Percentiles rank a stretch among this genome's conserved stretches.
phyloP scores from a whole-genome alignment of 2,797 vertebrate genomes.

The Pitangus sulphuratus region DNA sequence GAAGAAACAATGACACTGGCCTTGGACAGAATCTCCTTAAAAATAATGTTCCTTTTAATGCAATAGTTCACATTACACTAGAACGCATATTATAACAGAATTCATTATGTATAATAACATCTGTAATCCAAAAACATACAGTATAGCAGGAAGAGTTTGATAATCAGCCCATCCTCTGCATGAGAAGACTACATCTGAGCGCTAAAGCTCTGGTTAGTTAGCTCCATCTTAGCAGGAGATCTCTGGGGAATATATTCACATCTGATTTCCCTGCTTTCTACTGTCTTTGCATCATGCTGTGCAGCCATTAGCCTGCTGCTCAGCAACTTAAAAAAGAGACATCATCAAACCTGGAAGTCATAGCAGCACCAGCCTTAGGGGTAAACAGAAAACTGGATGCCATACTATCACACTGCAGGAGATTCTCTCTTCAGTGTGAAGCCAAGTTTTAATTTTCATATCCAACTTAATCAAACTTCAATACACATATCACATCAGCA shows the following conservation, averaged over 20 bases:
- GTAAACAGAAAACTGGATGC: constrained; percentile 80
- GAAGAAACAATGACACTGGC: not conserved
- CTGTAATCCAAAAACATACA: constrained; percentile 62
- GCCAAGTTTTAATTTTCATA: constrained; percentile 69
- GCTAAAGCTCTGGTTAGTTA: constrained; percentile 70
- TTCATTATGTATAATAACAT: constrained; percentile 67
- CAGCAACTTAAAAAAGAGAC: constrained; percentile 71
- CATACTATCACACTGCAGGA: constrained; percentile 63
- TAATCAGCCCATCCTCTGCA: constrained; percentile 60
- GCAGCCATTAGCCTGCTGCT: constrained; percentile 81
- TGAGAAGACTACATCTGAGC: constrained; percentile 40
- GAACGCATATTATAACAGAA: constrained; percentile 30
- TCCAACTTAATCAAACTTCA: constrained; percentile 65
- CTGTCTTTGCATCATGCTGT: constrained; percentile 76
- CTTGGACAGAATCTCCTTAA: not conserved
- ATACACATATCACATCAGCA: constrained; percentile 44
- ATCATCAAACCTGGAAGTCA: constrained; percentile 78
- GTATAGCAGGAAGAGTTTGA: constrained; percentile 58
- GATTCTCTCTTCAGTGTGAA: constrained; percentile 55
- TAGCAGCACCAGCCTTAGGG: constrained; percentile 79
- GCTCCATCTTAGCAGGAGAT: constrained; percentile 73
- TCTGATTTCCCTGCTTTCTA: constrained; percentile 73
- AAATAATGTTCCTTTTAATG: constrained; percentile 16
- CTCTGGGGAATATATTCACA: constrained; percentile 77
- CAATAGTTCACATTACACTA: constrained; percentile 9